Evolutionary conservation across 2,113 vertebrate species (phyloP).

Genomic region (Oryzias melastigma): DNA sequence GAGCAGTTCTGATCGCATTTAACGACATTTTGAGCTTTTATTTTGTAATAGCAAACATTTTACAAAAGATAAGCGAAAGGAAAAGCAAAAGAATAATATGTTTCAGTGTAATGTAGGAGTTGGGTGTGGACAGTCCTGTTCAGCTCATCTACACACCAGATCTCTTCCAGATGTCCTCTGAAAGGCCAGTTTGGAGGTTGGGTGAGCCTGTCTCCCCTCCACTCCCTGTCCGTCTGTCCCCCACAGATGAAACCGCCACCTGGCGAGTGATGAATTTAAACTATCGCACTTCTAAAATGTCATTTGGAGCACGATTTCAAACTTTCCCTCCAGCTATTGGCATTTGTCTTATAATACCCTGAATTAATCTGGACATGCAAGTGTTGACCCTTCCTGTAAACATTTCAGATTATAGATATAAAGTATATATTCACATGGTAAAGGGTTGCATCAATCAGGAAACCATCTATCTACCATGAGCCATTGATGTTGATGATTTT

Average conservation of each 20-base stretch:
- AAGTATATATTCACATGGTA: no score
- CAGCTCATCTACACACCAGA: slow-evolving; percentile 57
- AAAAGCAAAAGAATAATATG: not conserved
- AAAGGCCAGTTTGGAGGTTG: slow-evolving; percentile 35
- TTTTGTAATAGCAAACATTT: no score
- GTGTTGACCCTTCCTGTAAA: no score
- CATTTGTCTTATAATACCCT: no score
- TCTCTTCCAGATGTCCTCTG: slow-evolving; percentile 71
- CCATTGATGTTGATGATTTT: slow-evolving; percentile 50
- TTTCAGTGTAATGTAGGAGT: slow-evolving; percentile 14
- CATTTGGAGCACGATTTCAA: no score
- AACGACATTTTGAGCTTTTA: no score
- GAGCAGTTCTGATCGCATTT: no score
- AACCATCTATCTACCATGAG: slow-evolving; percentile 26
- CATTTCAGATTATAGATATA: no score
- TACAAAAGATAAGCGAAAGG: not conserved
- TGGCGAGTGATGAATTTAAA: slow-evolving; percentile 35
- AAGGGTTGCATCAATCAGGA: no score
- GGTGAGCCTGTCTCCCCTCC: slow-evolving; percentile 46
- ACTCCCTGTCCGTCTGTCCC: not conserved
- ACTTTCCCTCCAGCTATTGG: no score
- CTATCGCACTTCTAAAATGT: not conserved
- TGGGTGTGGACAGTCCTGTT: slow-evolving; percentile 49
- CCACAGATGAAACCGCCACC: slow-evolving; percentile 29
- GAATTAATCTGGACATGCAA: no score